Evolutionary conservation across 1,140 invertebrate species (phyloP), one percentile per base, ranked within the genome.

Genomic region (Drosophila navojoa): DNA sequence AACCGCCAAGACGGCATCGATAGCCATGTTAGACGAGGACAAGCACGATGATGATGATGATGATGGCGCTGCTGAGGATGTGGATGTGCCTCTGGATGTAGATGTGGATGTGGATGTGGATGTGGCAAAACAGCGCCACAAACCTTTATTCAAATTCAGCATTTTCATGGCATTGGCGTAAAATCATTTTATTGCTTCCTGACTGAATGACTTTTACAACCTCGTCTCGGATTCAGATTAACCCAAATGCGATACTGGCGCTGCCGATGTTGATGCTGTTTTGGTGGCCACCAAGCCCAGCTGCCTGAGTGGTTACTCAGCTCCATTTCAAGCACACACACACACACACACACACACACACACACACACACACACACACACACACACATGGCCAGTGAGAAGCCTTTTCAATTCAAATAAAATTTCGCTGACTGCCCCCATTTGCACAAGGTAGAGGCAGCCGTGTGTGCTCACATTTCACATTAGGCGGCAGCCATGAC

Each of bases 111-210:
- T 54, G 52, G 55, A 32, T 32, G 32, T 40, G 57, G 49, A 52
- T 52, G 49, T 54, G 52, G 55, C 22, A 63, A 75, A 59, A 59
- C 59, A 75, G 49, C 67, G 59, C 60, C 71, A 63, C 66, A 71
- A 74, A 85, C 76, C 84, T 89, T 87, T 87, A 87, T 87, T 87
- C 84, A 87, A 87, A 87, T 87, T 89, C 84, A 89, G 84, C 84
- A 87, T 77, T 87, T 89, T 89, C 84, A 84, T 87, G 77, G 84
- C 84, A 89, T 74, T 87, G 84, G 77, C 84, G 85, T 87, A 87
- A 87, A 87, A 87, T 89, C 76, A 89, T 89, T 87, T 87, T 87
- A 87, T 87, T 87, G 84, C 84, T 87, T 87, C 84, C 84, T 87
- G 84, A 79, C 84, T 89, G 82, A 87, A 87, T 87, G 84, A 82